A percentile compares a stretch with the other conserved stretches of the same genome.
These are phyloP conservation scores for Chloroclystis v-ata DNA, from an alignment of 2,888 invertebrate species.

Conservation along the genomic window DNA sequence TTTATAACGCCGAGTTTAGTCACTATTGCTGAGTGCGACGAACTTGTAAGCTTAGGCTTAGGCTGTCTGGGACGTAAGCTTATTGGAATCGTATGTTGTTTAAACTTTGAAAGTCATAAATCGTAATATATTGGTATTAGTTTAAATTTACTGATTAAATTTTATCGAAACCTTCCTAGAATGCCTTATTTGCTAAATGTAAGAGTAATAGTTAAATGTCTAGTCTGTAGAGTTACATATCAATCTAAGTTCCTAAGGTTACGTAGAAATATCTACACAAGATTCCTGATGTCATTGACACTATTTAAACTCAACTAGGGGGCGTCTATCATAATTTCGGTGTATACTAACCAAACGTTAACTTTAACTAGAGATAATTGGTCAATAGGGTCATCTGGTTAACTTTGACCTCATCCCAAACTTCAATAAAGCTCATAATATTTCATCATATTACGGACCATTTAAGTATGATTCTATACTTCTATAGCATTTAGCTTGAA, in stretches of 20 bases:
- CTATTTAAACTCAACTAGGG: slow-evolving; percentile 28
- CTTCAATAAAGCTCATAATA: slow-evolving; percentile 1
- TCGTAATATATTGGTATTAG: too few species aligned
- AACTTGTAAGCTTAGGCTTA: not conserved
- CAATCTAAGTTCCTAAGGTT: too few species aligned
- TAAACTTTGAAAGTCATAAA: too few species aligned
- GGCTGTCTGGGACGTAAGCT: not conserved
- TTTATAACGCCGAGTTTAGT: slow-evolving; percentile 22
- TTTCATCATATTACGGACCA: slow-evolving; percentile 1
- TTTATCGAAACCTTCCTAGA: too few species aligned
- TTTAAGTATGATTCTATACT: not conserved
- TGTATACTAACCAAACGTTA: slow-evolving; percentile 34
- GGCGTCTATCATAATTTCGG: slow-evolving; percentile 48
- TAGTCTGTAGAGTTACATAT: too few species aligned
- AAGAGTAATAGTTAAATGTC: too few species aligned
- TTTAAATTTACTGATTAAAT: too few species aligned
- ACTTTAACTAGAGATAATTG: slow-evolving; percentile 52
- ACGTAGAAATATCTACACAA: not conserved
- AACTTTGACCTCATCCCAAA: slow-evolving; percentile 8
- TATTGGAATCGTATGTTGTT: not conserved
- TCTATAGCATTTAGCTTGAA: not conserved
- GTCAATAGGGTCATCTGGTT: slow-evolving; percentile 41
- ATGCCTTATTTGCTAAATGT: too few species aligned
- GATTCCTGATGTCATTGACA: slow-evolving; percentile 42
- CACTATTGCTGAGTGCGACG: slow-evolving; percentile 2